These are phyloP conservation scores for Liparis tanakae DNA, from an alignment of 2,797 vertebrate genomes.

Conservation along the genomic window DNA sequence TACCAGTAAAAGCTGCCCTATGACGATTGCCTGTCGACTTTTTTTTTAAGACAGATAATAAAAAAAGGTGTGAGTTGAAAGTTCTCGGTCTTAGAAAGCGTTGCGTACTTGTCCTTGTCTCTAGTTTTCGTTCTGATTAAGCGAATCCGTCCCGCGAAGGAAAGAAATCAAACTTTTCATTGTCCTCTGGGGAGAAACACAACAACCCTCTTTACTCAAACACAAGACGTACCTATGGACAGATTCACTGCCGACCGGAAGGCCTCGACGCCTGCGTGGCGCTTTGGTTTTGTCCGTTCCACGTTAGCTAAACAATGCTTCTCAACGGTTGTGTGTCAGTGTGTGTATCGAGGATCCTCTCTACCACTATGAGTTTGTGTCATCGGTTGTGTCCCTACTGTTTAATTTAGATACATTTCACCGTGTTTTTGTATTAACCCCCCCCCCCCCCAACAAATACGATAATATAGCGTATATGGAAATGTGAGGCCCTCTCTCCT, in stretches of 20 bases:
- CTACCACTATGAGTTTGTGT: background rate
- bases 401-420: slow-evolving; percentile 12
- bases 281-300: slow-evolving; percentile 48
- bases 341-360: background rate
- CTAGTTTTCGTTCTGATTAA: slow-evolving; percentile 49
- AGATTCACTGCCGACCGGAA: slow-evolving; percentile 57
- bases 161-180: slow-evolving; percentile 54
- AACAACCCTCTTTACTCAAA: slow-evolving; percentile 33
- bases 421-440: background rate
- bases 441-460: too few relatives aligned
- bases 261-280: slow-evolving; percentile 58
- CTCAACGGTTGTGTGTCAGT: too few relatives aligned
- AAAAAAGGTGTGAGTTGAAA: slow-evolving; percentile 37
- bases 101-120: slow-evolving; percentile 28
- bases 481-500: slow-evolving; percentile 74
- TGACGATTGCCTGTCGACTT: slow-evolving; percentile 41
- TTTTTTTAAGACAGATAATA: slow-evolving; percentile 6
- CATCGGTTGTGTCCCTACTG: slow-evolving; percentile 19
- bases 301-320: too few relatives aligned
- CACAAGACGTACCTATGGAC: slow-evolving; percentile 38
- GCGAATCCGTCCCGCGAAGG: slow-evolving; percentile 17
- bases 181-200: slow-evolving; percentile 45
- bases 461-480: slow-evolving; percentile 53
- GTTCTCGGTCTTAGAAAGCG: slow-evolving; percentile 33
- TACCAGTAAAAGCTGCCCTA: slow-evolving; percentile 35